Evolutionary conservation across 2,113 vertebrate genomes (phyloP), one percentile per base, ranked within the genome.

Genomic region (Silurus meridionalis): DNA sequence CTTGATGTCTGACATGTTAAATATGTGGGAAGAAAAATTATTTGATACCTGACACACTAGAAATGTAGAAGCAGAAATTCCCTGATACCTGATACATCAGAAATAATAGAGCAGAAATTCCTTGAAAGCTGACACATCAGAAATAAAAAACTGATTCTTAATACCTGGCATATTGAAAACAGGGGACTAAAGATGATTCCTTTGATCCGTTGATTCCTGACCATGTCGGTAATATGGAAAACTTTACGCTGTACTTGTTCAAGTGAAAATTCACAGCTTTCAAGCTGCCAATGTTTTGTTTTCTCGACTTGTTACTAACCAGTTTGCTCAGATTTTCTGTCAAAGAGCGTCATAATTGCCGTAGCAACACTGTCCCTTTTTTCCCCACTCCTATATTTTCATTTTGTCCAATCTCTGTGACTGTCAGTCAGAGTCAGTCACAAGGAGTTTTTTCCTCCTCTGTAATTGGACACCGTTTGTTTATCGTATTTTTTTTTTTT

Each of bases 331-430:
- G 53, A 58, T 79, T 58, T 19, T 28, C 53, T 79, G 4, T 7
- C n/a, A 85, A 17, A 63, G 10, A 25, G 8, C 72, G 78, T 71
- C 83, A 23, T 75, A 28, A 88, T 83, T 85, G 66, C 87, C 58
- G 23, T 58, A 82, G 60, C 83, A 63, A 85, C 80, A 80, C 77
- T 58, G 25, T 46, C 83, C 71, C 17, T 53, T 63, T 71, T 85
- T 71, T 61, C 25, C 50, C 50, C 63, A 8, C 81, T 83, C 72
- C 77, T 14, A 48, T 4, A 37, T n/a, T 64, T 84, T 61, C n/a
- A 69, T 69, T 69, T 69, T 14, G 25, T 28, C 66, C 25, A 69
- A 69, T 69, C 25, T 28, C 11, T 15, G n/a, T 69, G 4, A 9
- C 66, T 69, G 66, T 69, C 66, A 69, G 9, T 69, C 66, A 69